These are phyloP conservation scores for Rhabdophis nuchalis DNA, from an alignment of 2,797 vertebrate genomes.

Conservation along the genomic window DNA sequence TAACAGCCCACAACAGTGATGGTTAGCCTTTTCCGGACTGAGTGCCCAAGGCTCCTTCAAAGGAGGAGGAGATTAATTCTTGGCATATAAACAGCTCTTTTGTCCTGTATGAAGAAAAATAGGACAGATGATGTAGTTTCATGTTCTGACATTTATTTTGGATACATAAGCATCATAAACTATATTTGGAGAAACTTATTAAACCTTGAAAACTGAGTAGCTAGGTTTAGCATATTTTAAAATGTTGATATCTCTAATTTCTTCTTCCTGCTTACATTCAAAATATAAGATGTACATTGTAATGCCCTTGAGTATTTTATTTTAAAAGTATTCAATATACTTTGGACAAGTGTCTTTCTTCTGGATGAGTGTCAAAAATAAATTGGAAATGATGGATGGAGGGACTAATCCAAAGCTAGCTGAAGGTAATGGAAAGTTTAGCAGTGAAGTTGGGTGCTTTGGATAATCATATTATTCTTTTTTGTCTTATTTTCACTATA, in stretches of 20 bases:
- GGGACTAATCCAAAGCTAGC: not conserved
- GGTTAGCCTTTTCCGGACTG: too few relatives aligned
- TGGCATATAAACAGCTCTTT: constrained; percentile 32
- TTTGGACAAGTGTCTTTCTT: constrained; percentile 29
- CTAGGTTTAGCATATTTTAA: constrained; percentile 23
- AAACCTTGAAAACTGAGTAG: constrained; percentile 27
- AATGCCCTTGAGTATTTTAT: constrained; percentile 9
- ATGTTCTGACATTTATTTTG: constrained; percentile 42
- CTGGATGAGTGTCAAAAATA: constrained; percentile 29
- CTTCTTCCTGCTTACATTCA: not conserved
- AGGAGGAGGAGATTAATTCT: constrained; percentile 33
- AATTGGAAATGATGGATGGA: not conserved
- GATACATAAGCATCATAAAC: constrained; percentile 20
- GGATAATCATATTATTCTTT: not conserved
- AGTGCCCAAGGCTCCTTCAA: too few relatives aligned
- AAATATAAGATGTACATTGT: not conserved
- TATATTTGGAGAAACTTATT: constrained; percentile 24
- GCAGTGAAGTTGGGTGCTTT: not conserved
- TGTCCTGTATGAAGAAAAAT: constrained; percentile 28
- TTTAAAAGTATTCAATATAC: constrained; percentile 6
- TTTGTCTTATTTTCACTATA: not conserved
- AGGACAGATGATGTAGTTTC: constrained; percentile 40
- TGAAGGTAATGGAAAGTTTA: not conserved
- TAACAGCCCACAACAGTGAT: too few relatives aligned
- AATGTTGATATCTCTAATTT: constrained; percentile 34